These are phyloP conservation scores for Ptilodon capucinus DNA, from an alignment of 2,888 invertebrate species.

Conservation along the genomic window DNA sequence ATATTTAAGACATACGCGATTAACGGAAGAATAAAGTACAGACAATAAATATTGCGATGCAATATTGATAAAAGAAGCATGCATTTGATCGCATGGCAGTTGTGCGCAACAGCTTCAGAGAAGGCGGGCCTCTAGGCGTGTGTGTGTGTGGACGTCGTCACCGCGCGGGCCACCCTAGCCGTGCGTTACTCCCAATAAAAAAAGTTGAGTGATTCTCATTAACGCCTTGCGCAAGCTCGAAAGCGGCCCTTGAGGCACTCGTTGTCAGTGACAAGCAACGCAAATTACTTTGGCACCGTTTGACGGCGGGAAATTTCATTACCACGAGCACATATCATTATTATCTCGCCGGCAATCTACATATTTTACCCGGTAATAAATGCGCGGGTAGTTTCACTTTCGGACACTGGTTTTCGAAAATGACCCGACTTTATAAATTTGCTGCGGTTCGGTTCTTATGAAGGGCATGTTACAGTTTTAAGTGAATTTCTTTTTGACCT, in stretches of 20 bases:
- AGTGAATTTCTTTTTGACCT: slow-evolving; percentile 83
- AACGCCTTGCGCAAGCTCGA: slow-evolving; percentile 80
- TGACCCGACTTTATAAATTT: slow-evolving; percentile 77
- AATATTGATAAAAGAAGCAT: not conserved
- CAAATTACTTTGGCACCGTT: slow-evolving; percentile 83
- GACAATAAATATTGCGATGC: slow-evolving; percentile 1
- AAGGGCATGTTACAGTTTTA: slow-evolving; percentile 81
- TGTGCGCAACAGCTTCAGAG: slow-evolving; percentile 3
- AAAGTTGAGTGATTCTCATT: slow-evolving; percentile 70
- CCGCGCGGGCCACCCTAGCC: slow-evolving; percentile 40
- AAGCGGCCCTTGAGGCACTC: slow-evolving; percentile 80
- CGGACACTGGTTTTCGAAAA: slow-evolving; percentile 80
- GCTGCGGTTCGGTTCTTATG: slow-evolving; percentile 59
- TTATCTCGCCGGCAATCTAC: slow-evolving; percentile 81
- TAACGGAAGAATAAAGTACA: slow-evolving; percentile 1
- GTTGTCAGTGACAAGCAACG: slow-evolving; percentile 79
- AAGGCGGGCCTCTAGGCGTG: slow-evolving; percentile 2
- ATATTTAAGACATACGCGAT: no score
- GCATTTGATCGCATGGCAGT: slow-evolving; percentile 4
- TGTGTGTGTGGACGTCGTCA: slow-evolving; percentile 3
- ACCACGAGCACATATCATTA: slow-evolving; percentile 83
- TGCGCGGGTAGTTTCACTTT: slow-evolving; percentile 81
- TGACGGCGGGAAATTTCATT: slow-evolving; percentile 83
- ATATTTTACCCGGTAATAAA: slow-evolving; percentile 82
- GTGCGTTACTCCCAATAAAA: slow-evolving; percentile 69